Base-by-base conservation (phyloP, 2,888 invertebrate species). In the Athalia cordata region DNA sequence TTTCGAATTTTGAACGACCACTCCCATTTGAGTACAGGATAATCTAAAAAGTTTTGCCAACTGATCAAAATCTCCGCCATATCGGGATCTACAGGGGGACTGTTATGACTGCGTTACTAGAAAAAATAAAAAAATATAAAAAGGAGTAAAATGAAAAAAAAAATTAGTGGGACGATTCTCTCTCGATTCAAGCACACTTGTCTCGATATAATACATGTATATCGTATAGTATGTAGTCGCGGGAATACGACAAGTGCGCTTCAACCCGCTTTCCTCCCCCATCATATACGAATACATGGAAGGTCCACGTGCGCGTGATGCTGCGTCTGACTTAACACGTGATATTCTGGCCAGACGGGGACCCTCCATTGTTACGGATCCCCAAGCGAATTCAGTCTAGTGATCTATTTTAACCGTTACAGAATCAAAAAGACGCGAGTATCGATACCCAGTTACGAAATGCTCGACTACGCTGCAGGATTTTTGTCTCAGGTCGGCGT, bases 191-290 rank as follows among this genome's bases (percentile, higher is more conserved):
- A 9, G 8, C 8, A 64, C 52, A 52, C 68, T 52, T 67, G 62
- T 29, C 9, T 49, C 49, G 7, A 43, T 13, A 64, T 52, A 7
- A 50, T 55, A 29, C 29, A 29, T 29, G 29, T 29, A 29, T 29
- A 29, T 29, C 29, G 29, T 29, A n/a, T n/a, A n/a, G 29, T 29
- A 29, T 2, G 29, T 29, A 68, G 68, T 55, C 55, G 68, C 68
- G 68, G 68, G 68, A 68, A 68, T 29, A 6, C 15, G 68, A 68
- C 68, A 68, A 68, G 68, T 68, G 68, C 68, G 55, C 68, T 68
- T 43, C n/a, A 43, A 50, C 68, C 29, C 50, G 52, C 68, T 66
- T 15, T 11, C 6, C 67, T 67, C 15, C 49, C 50, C n/a, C 47
- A 13, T 67, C 47, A 13, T 67, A n/a, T 13, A 15, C 15, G 13